Percentiles rank a stretch among this genome's conserved stretches.
These are phyloP conservation scores for Epinotia bilunana DNA, from an alignment of 2,888 invertebrate genomes.

Conservation along the genomic window DNA sequence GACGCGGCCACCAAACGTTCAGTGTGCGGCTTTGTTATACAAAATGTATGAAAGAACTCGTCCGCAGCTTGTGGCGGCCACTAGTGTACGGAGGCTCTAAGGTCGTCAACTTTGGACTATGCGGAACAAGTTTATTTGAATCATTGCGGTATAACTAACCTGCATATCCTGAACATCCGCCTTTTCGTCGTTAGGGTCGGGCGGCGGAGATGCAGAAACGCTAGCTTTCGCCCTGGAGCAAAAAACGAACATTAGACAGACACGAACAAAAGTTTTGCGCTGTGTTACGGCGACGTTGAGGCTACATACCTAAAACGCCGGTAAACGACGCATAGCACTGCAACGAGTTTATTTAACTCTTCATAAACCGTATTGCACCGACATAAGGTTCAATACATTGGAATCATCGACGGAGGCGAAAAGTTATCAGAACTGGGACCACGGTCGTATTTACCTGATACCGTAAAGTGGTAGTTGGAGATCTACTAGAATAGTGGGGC, in stretches of 20 bases:
- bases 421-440: too few relatives aligned
- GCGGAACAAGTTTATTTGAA: not conserved
- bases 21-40: too few relatives aligned
- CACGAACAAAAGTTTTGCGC: not conserved
- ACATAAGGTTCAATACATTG: not conserved
- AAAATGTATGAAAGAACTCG: too few relatives aligned
- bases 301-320: too few relatives aligned
- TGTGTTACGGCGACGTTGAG: not conserved
- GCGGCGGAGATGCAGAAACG: constrained; percentile 45
- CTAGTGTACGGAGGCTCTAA: too few relatives aligned
- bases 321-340: too few relatives aligned
- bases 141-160: constrained; percentile 48
- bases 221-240: constrained; percentile 34
- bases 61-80: too few relatives aligned
- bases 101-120: too few relatives aligned
- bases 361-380: not conserved
- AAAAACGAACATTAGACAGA: not conserved
- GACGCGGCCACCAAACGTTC: not conserved
- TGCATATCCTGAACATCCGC: constrained; percentile 57
- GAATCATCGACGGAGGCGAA: too few relatives aligned
- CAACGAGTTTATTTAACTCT: not conserved
- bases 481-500: too few relatives aligned
- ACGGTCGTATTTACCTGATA: too few relatives aligned
- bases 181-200: constrained; percentile 57
- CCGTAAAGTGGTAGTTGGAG: too few relatives aligned